phyloP scores from a whole-genome alignment of 2,797 vertebrate genomes.

The Diplodus puntazzo region DNA sequence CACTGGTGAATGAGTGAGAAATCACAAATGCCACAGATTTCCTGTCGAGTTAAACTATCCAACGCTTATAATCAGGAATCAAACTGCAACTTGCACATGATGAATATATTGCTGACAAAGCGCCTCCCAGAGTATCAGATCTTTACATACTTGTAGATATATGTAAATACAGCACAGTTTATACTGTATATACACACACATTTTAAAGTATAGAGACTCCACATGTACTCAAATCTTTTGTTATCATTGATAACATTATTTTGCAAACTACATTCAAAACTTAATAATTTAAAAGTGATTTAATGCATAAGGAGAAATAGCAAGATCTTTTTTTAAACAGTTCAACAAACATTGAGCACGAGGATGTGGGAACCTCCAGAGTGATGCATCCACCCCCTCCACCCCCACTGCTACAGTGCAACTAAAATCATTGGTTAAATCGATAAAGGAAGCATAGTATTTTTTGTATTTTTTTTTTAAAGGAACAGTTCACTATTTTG shows the following conservation, averaged over 20 bases:
- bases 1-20: background rate
- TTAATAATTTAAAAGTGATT: slow-evolving; percentile 41
- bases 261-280: slow-evolving; percentile 65
- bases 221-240: background rate
- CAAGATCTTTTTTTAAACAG: background rate
- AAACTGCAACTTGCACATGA: slow-evolving; percentile 40
- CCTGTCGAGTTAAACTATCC: background rate
- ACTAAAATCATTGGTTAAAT: slow-evolving; percentile 63
- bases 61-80: slow-evolving; percentile 15
- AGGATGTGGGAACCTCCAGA: background rate
- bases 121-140: slow-evolving; percentile 17
- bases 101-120: slow-evolving; percentile 54
- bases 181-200: slow-evolving; percentile 29
- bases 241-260: slow-evolving; percentile 26
- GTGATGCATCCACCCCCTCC: background rate
- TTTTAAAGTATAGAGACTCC: background rate
- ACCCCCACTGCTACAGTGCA: slow-evolving; percentile 63
- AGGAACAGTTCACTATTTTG: background rate
- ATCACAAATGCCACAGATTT: slow-evolving; percentile 7
- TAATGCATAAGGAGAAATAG: slow-evolving; percentile 35
- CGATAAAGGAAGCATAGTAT: slow-evolving; percentile 25
- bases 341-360: background rate
- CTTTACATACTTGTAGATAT: slow-evolving; percentile 3
- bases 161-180: slow-evolving; percentile 18
- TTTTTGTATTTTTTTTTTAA: background rate